phyloP scores from a whole-genome alignment of 2,113 vertebrate species.

The Orientallactaga bullata region DNA sequence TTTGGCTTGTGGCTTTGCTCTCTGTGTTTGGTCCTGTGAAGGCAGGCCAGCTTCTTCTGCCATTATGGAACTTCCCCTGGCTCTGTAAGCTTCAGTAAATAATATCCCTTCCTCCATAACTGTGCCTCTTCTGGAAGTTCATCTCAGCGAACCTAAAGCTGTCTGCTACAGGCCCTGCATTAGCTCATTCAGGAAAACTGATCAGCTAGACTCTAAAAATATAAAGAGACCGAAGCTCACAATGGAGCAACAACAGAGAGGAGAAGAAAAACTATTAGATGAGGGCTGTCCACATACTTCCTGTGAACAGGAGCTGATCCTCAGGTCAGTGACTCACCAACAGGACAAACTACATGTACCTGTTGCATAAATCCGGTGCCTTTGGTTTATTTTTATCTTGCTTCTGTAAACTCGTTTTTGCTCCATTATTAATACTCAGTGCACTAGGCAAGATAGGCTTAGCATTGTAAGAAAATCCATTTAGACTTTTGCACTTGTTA shows the following conservation, averaged over 20 bases:
- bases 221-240: constrained; percentile 16
- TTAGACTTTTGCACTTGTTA: background rate
- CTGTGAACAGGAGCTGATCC: constrained; percentile 38
- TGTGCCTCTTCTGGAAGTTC: too few relatives aligned
- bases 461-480: constrained; percentile 3
- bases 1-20: too few relatives aligned
- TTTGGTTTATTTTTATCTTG: constrained; percentile 71
- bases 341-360: constrained; percentile 60
- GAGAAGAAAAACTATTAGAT: background rate
- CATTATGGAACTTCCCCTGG: too few relatives aligned
- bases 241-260: background rate
- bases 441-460: background rate
- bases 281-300: constrained; percentile 12
- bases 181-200: constrained; percentile 31
- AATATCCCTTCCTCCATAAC: too few relatives aligned
- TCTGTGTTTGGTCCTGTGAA: too few relatives aligned
- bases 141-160: too few relatives aligned
- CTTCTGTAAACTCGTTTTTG: constrained; percentile 50
- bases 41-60: too few relatives aligned
- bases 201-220: background rate
- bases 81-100: too few relatives aligned
- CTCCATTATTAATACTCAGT: constrained; percentile 68
- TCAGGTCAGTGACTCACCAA: constrained; percentile 57
- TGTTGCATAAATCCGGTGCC: constrained; percentile 56
- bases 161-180: background rate